phyloP scores from a whole-genome alignment of 2,113 vertebrate genomes.

The Cheirogaleus medius region DNA sequence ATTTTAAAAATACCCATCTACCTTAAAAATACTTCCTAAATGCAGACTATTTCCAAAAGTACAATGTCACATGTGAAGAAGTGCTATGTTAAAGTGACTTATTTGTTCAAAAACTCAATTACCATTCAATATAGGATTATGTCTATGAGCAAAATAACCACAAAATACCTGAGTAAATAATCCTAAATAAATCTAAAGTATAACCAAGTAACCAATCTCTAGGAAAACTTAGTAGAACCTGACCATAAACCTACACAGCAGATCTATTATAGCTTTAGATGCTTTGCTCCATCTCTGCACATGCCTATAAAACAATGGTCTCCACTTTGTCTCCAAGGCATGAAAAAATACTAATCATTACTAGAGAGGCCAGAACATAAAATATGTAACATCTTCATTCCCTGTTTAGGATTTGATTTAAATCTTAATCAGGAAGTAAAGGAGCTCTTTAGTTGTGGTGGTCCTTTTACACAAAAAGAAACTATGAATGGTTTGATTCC shows the following conservation, averaged over 20 bases:
- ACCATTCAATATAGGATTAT: background rate
- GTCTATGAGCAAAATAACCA: background rate
- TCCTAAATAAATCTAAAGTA: background rate
- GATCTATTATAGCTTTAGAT: background rate
- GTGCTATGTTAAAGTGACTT: background rate
- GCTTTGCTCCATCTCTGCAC: slow-evolving; percentile 25
- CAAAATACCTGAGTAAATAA: background rate
- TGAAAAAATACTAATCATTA: slow-evolving; percentile 64
- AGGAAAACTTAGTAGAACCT: slow-evolving; percentile 6
- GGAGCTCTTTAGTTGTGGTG: background rate
- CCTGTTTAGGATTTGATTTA: slow-evolving; percentile 34
- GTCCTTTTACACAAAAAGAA: background rate
- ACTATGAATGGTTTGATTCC: background rate
- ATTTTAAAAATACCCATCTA: background rate
- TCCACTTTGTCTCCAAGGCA: slow-evolving; percentile 7
- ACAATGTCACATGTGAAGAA: background rate
- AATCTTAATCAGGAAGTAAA: slow-evolving; percentile 54
- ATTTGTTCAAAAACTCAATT: background rate
- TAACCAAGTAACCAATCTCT: background rate
- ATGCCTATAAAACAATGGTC: slow-evolving; percentile 14
- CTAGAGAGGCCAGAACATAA: slow-evolving; percentile 53
- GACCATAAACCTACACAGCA: background rate
- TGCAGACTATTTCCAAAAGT: background rate
- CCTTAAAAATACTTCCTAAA: background rate
- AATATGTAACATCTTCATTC: slow-evolving; percentile 57